Base-by-base conservation (phyloP, 2,797 vertebrate species). In the Syngnathus acus region DNA sequence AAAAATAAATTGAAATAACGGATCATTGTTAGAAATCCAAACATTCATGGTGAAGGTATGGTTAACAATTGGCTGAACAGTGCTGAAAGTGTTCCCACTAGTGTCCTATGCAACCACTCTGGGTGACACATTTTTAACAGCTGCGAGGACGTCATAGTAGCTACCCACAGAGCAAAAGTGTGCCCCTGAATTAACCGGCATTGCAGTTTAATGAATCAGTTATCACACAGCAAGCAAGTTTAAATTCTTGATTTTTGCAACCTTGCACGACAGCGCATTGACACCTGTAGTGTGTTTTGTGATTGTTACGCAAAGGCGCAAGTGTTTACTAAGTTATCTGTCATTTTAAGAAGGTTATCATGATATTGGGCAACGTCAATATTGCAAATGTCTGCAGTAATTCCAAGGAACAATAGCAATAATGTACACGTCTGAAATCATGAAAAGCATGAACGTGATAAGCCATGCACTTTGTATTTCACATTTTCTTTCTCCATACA, bases 361-460 rank as follows among this genome's bases (percentile, higher is more conserved):
- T n/a, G 42, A 11, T 42, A 23, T 42, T 61, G 39, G 6, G 19
- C 19, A 42, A 60, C 39, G 4, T 42, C 17, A 40, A 43, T 61
- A 42, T 61, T 61, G 19, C 39, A 40, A 32, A 42, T 9, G 10
- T 40, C 37, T 39, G 37, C 58, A 60, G n/a, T 10, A 57, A 37
- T 60, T 39, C 37, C 16, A 38, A 39, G 6, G 37, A 17, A 59
- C 57, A 59, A 39, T 19, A 39, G 59, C 38, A 61, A 21, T 19
- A 40, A 60, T 40, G 32, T 60, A 60, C 19, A n/a, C 9, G 17
- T 40, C 9, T 60, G 58, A 60, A n/a, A 69, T 73, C 54, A 32
- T 32, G 54, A 37, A 6, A 17, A n/a, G 48, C 11, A 57, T 13
- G 23, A 55, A 55, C 13, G 53, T 37, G 54, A 57, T 57, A 57